Evolutionary conservation across 2,113 vertebrate genomes (phyloP).

Genomic region (Centropus bengalensis): DNA sequence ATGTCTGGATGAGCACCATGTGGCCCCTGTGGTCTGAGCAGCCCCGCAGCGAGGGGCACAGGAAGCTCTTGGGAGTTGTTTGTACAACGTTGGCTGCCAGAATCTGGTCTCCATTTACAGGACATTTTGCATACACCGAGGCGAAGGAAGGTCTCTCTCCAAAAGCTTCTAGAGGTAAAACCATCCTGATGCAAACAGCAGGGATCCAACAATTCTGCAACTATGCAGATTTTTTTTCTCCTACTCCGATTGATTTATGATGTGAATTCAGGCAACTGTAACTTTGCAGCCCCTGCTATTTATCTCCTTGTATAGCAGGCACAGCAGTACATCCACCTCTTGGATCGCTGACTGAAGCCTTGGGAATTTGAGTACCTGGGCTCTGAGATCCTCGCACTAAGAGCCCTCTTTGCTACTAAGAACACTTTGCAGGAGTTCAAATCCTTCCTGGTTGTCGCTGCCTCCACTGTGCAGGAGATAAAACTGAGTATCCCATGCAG

Average conservation of each 20-base stretch:
- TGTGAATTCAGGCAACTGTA: background rate
- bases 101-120: background rate
- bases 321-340: background rate
- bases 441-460: background rate
- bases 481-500: background rate
- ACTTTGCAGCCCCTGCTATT: background rate
- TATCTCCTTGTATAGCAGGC: background rate
- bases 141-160: background rate
- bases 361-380: background rate
- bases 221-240: background rate
- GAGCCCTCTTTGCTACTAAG: background rate
- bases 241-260: background rate
- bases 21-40: background rate
- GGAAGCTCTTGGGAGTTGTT: background rate
- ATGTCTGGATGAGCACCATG: fast-evolving
- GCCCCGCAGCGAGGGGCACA: background rate
- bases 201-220: background rate
- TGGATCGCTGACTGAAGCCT: background rate
- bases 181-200: background rate
- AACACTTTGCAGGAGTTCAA: conserved; percentile 30
- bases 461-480: background rate
- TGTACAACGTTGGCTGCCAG: background rate
- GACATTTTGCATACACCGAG: background rate
- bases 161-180: background rate
- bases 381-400: background rate